Evolutionary conservation across 2,113 vertebrate genomes (phyloP).

Genomic region (Sporophila hypoxantha): DNA sequence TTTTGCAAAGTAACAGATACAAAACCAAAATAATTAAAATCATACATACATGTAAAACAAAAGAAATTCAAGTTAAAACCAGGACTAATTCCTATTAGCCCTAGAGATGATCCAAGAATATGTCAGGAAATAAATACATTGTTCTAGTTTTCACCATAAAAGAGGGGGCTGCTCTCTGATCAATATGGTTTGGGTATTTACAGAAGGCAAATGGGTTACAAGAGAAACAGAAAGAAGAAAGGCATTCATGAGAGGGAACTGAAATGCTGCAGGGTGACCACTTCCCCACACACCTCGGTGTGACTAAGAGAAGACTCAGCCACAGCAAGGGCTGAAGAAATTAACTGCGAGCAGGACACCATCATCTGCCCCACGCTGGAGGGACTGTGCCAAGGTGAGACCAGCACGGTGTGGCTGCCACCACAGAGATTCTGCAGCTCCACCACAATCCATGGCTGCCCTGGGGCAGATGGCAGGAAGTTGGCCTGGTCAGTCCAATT

Average conservation of each 20-base stretch:
- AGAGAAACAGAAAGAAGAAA: neutral
- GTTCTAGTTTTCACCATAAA: neutral
- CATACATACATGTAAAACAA: neutral
- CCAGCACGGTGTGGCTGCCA: neutral
- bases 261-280: neutral
- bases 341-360: neutral
- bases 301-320: neutral
- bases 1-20: slow-evolving; percentile 29
- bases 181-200: neutral
- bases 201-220: neutral
- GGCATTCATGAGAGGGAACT: neutral
- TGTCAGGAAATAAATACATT: slow-evolving; percentile 10
- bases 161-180: neutral
- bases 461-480: neutral
- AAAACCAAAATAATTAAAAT: neutral
- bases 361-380: neutral
- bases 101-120: neutral
- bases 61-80: slow-evolving; percentile 67
- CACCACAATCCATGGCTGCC: neutral
- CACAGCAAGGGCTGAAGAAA: neutral
- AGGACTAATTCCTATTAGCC: slow-evolving; percentile 23
- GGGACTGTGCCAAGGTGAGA: no score
- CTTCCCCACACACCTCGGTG: neutral
- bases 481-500: neutral
- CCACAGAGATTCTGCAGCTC: neutral